Evolutionary conservation across 2,888 invertebrate genomes (phyloP).

Genomic region (Rhingia rostrata): DNA sequence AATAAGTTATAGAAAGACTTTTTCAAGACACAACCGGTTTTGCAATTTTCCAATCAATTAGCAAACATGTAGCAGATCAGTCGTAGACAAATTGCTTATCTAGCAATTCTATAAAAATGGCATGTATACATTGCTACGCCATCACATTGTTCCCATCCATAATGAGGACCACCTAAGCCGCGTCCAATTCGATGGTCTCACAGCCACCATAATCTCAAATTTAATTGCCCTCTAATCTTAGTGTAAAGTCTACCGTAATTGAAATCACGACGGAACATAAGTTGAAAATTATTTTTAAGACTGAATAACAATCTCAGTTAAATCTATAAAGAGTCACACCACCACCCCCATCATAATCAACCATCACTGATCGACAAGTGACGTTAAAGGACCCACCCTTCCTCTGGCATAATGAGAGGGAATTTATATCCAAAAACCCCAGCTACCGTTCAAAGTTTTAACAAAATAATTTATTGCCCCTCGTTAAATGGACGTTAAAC

Average conservation of each 20-base stretch:
- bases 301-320: conserved; percentile 18
- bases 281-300: conserved; percentile 16
- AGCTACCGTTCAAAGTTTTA: conserved; percentile 68
- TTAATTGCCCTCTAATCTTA: conserved; percentile 63
- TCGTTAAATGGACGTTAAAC: conserved; percentile 62
- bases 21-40: conserved; percentile 27
- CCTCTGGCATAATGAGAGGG: conserved; percentile 37
- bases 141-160: neutral
- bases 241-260: conserved; percentile 61
- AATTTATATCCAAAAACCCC: conserved; percentile 30
- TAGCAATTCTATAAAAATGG: conserved; percentile 25
- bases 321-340: conserved; percentile 9
- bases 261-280: conserved; percentile 41
- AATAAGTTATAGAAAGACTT: neutral
- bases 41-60: conserved; percentile 54
- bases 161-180: conserved; percentile 54
- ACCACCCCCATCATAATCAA: conserved; percentile 22
- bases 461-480: conserved; percentile 70
- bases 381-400: conserved; percentile 7
- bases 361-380: conserved; percentile 42
- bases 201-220: too few relatives aligned
- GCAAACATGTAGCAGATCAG: conserved; percentile 19
- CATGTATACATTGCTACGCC: neutral
- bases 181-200: neutral
- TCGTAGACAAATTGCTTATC: conserved; percentile 22